Base-by-base conservation (phyloP, 1,140 invertebrate species). In the Steinernema khuongi region DNA sequence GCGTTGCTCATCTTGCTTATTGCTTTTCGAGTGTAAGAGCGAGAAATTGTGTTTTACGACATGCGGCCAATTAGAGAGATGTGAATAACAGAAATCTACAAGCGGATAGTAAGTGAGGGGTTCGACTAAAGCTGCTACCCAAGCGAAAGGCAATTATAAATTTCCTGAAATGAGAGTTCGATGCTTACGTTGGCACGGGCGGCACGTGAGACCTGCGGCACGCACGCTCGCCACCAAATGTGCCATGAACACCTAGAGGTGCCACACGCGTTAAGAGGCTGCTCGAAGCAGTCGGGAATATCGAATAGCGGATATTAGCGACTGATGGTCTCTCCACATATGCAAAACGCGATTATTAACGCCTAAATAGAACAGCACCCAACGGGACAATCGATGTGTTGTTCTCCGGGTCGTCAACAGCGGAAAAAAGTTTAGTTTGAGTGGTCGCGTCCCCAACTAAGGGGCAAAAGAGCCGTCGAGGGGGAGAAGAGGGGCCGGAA, bases 11-110 rank as follows among this genome's bases (percentile, higher is more conserved):
- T 60, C 50, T 60, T 60, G 50, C 19, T 60, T 60, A 60, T 60
- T 22, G 50, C 50, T 60, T n/a, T n/a, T 60, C 50, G 50, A 60
- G 2, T 60, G 4, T 11, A 4, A 22, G 22, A 26, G 26, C 4
- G 26, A 60, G n/a, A n/a, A n/a, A n/a, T n/a, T n/a, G n/a, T n/a
- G n/a, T 60, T 60, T 60, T 60, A 60, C 50, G 50, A 60, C 50
- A 60, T 60, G 19, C 50, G 50, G 50, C 50, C 50, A 26, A 60
- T 14, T n/a, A 60, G 14, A 60, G 50, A 60, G 4, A 60, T n/a
- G 4, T 17, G 19, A 60, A 26, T 17, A 60, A 22, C 14, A 60
- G 50, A 60, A 26, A 60, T 41, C 50, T 60, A 60, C 50, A 60
- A 60, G 50, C 50, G 50, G 50, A 60, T 7, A 41, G n/a, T 11